These are phyloP conservation scores for Parnassius apollo DNA, from an alignment of 2,888 invertebrate genomes.

Conservation along the genomic window DNA sequence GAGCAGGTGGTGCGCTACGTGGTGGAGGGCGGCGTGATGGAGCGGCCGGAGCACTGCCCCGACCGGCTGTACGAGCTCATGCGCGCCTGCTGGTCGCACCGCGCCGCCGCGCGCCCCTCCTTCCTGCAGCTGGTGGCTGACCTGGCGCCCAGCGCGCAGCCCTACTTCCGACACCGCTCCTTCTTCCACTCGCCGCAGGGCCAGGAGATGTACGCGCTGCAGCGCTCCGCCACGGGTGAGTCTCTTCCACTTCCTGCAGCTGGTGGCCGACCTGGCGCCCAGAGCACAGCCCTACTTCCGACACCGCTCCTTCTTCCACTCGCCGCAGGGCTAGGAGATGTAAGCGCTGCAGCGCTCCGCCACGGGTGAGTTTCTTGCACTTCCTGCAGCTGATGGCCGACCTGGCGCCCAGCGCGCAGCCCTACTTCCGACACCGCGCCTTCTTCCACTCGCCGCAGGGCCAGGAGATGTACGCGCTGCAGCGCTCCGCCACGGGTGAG, in stretches of 20 bases:
- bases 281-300: too few relatives aligned
- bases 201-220: constrained; percentile 77
- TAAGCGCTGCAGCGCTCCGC: too few relatives aligned
- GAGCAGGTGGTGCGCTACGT: constrained; percentile 96
- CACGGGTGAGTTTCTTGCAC: too few relatives aligned
- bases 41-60: constrained; percentile 97
- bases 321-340: too few relatives aligned
- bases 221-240: constrained; percentile 55
- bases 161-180: constrained; percentile 80
- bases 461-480: too few relatives aligned
- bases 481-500: too few relatives aligned
- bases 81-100: constrained; percentile 95
- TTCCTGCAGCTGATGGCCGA: too few relatives aligned
- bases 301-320: too few relatives aligned
- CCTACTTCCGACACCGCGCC: too few relatives aligned
- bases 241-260: constrained; percentile 1
- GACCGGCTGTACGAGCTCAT: constrained; percentile 94
- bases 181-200: constrained; percentile 85
- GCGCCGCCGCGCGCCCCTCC: constrained; percentile 88
- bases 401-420: too few relatives aligned
- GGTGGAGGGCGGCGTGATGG: constrained; percentile 95
- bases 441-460: too few relatives aligned
- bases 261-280: too few relatives aligned
- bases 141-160: constrained; percentile 84
- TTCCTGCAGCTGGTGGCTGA: constrained; percentile 91